phyloP scores from a whole-genome alignment of 2,888 invertebrate genomes.

The Drosophila crucigera region DNA sequence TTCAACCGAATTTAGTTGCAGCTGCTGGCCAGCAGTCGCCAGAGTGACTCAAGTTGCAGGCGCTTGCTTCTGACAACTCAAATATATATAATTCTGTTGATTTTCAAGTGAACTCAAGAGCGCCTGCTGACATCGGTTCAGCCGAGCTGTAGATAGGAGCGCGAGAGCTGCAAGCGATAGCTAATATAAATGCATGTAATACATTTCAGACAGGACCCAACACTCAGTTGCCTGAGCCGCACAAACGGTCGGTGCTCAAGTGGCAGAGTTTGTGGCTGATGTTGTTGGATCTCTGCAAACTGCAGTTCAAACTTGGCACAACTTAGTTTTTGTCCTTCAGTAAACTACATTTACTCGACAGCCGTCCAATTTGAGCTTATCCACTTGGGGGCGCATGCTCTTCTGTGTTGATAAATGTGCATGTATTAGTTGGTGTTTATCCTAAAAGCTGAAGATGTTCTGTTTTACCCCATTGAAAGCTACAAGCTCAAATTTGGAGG shows the following conservation, averaged over 20 bases:
- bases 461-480: background rate
- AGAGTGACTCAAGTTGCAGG: conserved; percentile 22
- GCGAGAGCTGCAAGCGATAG: conserved; percentile 54
- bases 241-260: conserved; percentile 35
- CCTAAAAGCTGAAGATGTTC: background rate
- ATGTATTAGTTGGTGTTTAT: conserved; percentile 7
- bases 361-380: conserved; percentile 22
- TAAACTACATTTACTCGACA: conserved; percentile 32
- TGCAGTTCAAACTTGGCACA: conserved; percentile 25
- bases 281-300: conserved; percentile 30
- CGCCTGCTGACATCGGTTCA: conserved; percentile 45
- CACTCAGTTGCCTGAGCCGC: conserved; percentile 40
- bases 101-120: conserved; percentile 64
- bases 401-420: background rate
- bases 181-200: conserved; percentile 74
- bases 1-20: conserved; percentile 45
- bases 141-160: conserved; percentile 14
- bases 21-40: conserved; percentile 15
- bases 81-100: conserved; percentile 64
- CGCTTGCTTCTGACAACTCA: conserved; percentile 61
- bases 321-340: conserved; percentile 18
- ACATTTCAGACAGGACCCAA: conserved; percentile 49
- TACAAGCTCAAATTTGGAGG: background rate
- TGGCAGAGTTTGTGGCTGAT: conserved; percentile 23
- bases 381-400: conserved; percentile 5